A percentile compares a stretch with the other conserved stretches of the same genome.
phyloP scores from a whole-genome alignment of 2,797 vertebrate species.

The Pogonophryne albipinna region DNA sequence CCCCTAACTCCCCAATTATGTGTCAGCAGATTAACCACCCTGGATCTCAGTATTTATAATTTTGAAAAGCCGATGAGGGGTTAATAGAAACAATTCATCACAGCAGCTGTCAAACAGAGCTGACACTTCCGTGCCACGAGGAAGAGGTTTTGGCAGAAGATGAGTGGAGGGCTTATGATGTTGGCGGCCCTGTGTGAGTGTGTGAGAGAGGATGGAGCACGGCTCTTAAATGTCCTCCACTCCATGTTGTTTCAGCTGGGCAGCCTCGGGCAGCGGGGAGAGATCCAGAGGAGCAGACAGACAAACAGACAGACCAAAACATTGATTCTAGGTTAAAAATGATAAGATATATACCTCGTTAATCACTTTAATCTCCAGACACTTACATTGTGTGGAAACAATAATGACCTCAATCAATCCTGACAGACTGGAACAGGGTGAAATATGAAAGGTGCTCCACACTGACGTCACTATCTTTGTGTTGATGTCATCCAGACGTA shows the following conservation, averaged over 20 bases:
- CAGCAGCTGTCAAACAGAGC: conserved; percentile 40
- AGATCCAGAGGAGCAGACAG: conserved; percentile 29
- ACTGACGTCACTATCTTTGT: conserved; percentile 9
- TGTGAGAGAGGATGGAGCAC: conserved; percentile 42
- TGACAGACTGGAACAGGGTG: conserved; percentile 8
- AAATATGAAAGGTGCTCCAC: conserved; percentile 9
- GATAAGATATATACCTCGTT: not conserved
- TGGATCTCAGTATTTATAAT: not conserved
- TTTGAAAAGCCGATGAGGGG: not conserved
- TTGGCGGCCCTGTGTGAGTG: conserved; percentile 23
- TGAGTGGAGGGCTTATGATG: conserved; percentile 51
- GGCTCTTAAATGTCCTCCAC: conserved; percentile 51
- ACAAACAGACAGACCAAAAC: not conserved
- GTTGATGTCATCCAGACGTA: not conserved
- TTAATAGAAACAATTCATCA: conserved; percentile 46
- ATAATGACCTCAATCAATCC: conserved; percentile 10
- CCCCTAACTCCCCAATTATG: not conserved
- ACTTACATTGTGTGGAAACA: not conserved
- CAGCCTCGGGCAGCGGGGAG: conserved; percentile 32
- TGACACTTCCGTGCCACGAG: conserved; percentile 38
- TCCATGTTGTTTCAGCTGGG: conserved; percentile 69
- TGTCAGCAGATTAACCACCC: conserved; percentile 3
- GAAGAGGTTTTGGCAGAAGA: conserved; percentile 67
- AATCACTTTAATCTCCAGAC: conserved; percentile 6
- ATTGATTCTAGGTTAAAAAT: conserved; percentile 5